Evolutionary conservation across 1,140 invertebrate species (phyloP).

Genomic region (Drosophila paulistorum): DNA sequence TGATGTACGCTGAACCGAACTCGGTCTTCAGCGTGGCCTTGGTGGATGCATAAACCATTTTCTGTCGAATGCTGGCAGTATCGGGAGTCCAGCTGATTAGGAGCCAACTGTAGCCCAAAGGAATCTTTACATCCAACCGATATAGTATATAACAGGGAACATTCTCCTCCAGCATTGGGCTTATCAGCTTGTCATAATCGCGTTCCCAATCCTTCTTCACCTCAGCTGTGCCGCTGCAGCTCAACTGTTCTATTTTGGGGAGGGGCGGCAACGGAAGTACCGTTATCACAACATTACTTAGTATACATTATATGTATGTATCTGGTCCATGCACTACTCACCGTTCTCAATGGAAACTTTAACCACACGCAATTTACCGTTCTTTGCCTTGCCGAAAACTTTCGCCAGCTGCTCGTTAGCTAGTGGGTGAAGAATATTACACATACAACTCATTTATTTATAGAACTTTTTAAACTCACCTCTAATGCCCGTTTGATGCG

Average conservation of each 20-base stretch:
- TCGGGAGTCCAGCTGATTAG: conserved; percentile 98
- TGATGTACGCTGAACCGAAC: conserved; percentile 95
- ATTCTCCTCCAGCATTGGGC: conserved; percentile 91
- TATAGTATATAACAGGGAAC: conserved; percentile 97
- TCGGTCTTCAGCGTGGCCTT: conserved; percentile 98
- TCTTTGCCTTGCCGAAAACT: conserved; percentile 91
- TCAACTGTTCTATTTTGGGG: conserved; percentile 88
- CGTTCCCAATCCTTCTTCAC: conserved; percentile 92
- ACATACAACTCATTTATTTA: not conserved
- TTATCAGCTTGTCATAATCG: conserved; percentile 93
- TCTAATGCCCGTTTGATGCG: conserved; percentile 91
- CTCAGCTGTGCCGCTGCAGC: conserved; percentile 87
- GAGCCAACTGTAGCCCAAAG: conserved; percentile 95
- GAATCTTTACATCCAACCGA: conserved; percentile 91
- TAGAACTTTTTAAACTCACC: conserved; percentile 23
- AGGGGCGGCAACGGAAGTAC: conserved; percentile 34
- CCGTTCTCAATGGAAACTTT: conserved; percentile 95
- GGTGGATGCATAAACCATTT: conserved; percentile 99
- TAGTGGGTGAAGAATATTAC: not conserved
- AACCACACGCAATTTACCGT: conserved; percentile 90
- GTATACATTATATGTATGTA: conserved; percentile 36
- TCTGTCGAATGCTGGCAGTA: conserved; percentile 93
- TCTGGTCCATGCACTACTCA: conserved; percentile 82
- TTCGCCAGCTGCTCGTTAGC: conserved; percentile 92
- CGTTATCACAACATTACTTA: conserved; percentile 36